Evolutionary conservation across 2,797 vertebrate genomes (phyloP).

Genomic region (Phylloscopus collybita): DNA sequence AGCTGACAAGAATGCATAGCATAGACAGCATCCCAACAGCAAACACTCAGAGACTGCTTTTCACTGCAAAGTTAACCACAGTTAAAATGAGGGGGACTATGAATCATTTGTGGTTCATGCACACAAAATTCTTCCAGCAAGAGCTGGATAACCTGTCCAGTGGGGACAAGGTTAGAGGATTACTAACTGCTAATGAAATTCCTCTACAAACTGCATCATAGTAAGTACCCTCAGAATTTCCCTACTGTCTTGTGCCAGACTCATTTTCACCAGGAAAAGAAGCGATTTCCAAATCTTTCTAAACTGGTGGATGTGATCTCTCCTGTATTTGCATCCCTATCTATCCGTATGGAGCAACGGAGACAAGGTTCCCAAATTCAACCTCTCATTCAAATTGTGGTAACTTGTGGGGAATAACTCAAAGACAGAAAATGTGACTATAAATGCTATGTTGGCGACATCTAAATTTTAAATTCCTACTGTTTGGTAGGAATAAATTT

Average conservation of each 20-base stretch:
- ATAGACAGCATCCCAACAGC: neutral
- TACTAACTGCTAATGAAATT: neutral
- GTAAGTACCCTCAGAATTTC: neutral
- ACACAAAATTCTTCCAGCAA: neutral
- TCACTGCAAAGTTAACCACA: neutral
- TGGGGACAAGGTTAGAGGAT: neutral
- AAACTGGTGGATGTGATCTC: neutral
- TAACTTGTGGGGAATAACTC: neutral
- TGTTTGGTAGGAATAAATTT: neutral
- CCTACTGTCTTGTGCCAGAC: fast-evolving
- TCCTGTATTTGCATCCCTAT: neutral
- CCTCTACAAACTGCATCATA: neutral
- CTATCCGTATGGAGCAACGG: neutral
- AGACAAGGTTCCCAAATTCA: neutral
- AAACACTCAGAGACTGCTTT: neutral
- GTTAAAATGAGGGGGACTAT: neutral
- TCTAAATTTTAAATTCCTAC: neutral
- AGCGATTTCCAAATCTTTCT: neutral
- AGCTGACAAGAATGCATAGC: neutral
- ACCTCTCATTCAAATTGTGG: neutral
- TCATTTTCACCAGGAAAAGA: neutral
- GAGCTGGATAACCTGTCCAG: neutral
- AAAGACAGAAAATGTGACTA: neutral
- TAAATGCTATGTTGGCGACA: fast-evolving
- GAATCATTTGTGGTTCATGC: neutral